Evolutionary conservation across 2,888 invertebrate species (phyloP).

Genomic region (Chaetoderma sp.): DNA sequence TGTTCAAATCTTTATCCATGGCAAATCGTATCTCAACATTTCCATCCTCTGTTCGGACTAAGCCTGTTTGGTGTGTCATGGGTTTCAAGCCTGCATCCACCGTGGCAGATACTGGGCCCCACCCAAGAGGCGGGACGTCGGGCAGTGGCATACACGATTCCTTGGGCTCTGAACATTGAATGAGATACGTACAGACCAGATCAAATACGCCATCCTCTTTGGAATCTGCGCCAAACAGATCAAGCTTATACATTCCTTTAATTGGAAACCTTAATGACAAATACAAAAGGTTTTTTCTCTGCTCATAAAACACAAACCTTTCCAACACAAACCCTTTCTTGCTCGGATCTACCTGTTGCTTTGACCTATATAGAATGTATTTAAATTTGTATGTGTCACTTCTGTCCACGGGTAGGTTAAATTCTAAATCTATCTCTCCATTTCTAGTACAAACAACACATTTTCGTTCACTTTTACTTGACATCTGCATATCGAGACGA

Average conservation of each 20-base stretch:
- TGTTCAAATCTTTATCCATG: slow-evolving; percentile 48
- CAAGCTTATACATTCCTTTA: slow-evolving; percentile 62
- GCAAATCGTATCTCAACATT: slow-evolving; percentile 57
- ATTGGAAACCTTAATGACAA: slow-evolving; percentile 56
- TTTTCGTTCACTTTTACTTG: slow-evolving; percentile 43
- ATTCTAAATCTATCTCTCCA: slow-evolving; percentile 57
- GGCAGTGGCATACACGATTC: slow-evolving; percentile 58
- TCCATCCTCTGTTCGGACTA: slow-evolving; percentile 59
- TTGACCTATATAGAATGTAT: slow-evolving; percentile 58
- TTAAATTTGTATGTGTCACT: slow-evolving; percentile 55
- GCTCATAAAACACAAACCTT: slow-evolving; percentile 61
- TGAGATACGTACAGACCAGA: slow-evolving; percentile 62
- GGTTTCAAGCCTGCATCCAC: slow-evolving; percentile 57
- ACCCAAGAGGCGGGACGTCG: slow-evolving; percentile 63
- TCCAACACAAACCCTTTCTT: slow-evolving; percentile 50
- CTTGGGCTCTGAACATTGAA: slow-evolving; percentile 53
- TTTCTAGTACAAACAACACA: slow-evolving; percentile 49
- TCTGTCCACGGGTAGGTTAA: slow-evolving; percentile 46
- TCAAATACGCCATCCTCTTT: slow-evolving; percentile 58
- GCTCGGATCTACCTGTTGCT: slow-evolving; percentile 27
- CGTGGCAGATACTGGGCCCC: slow-evolving; percentile 60
- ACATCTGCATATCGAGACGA: slow-evolving; percentile 51
- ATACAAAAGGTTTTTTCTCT: slow-evolving; percentile 47
- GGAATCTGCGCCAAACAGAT: slow-evolving; percentile 60
- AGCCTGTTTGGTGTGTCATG: slow-evolving; percentile 56